phyloP scores from a whole-genome alignment of 2,113 vertebrate genomes.

The Herpetotheres cachinnans region DNA sequence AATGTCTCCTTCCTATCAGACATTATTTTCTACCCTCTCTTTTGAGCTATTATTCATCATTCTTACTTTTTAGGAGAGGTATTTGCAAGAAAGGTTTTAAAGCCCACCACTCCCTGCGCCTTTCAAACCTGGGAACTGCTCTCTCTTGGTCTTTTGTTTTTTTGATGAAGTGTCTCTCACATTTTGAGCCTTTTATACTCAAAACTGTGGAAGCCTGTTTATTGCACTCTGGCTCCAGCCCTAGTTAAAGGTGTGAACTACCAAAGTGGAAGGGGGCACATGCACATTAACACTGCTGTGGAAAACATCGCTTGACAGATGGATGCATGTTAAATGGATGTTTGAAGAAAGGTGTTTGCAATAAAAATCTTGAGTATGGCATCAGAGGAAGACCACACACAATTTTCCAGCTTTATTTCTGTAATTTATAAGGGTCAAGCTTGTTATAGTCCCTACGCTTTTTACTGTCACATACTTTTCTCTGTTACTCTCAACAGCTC shows the following conservation, averaged over 20 bases:
- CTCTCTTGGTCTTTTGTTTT: not conserved
- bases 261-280: constrained; percentile 53
- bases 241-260: constrained; percentile 63
- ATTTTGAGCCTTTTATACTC: constrained; percentile 48
- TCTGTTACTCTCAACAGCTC: not conserved
- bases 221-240: constrained; percentile 52
- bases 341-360: constrained; percentile 65
- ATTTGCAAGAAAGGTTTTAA: not conserved
- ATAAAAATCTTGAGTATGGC: constrained; percentile 52
- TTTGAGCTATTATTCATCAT: not conserved
- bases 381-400: constrained; percentile 63
- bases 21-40: not conserved
- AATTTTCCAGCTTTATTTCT: constrained; percentile 18
- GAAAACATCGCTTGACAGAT: constrained; percentile 59
- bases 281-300: constrained; percentile 43
- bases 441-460: not conserved
- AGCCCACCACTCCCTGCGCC: not conserved
- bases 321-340: constrained; percentile 51
- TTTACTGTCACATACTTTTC: not conserved
- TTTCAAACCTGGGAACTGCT: not conserved
- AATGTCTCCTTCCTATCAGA: not conserved
- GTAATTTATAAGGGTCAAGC: not conserved
- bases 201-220: constrained; percentile 59
- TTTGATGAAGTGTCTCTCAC: constrained; percentile 61
- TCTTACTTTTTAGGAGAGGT: not conserved